phyloP scores from a whole-genome alignment of 2,113 vertebrate species.

The Erythrolamprus reginae region DNA sequence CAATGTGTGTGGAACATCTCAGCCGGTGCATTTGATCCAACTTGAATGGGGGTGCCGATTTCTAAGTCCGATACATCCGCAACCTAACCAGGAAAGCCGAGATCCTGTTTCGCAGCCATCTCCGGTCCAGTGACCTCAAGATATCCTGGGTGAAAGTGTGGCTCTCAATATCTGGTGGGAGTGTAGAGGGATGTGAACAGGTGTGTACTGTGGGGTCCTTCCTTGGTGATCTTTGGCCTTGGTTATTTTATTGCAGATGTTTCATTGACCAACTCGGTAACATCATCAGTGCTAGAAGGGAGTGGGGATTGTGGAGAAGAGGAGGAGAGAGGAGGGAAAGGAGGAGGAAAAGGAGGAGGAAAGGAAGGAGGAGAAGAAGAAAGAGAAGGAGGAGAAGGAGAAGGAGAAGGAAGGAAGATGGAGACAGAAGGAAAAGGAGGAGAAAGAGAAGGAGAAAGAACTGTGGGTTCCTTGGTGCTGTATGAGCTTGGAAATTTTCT shows the following conservation, averaged over 20 bases:
- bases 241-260: neutral
- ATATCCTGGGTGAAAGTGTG: neutral
- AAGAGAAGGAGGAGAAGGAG: no score
- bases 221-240: neutral
- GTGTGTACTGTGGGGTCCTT: neutral
- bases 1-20: neutral
- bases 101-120: neutral
- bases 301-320: neutral
- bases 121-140: neutral
- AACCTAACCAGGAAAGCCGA: neutral
- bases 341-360: no score
- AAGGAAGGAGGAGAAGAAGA: no score
- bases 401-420: no score
- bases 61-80: fast-evolving
- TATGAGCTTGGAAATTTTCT: no score
- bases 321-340: neutral
- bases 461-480: no score
- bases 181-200: neutral
- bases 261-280: neutral
- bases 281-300: neutral
- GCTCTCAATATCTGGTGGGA: neutral
- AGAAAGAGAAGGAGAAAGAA: no score
- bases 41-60: neutral
- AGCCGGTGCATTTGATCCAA: neutral
- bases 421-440: no score